These are phyloP conservation scores for Phenacoccus solenopsis DNA, from an alignment of 1,140 invertebrate genomes.

Conservation along the genomic window DNA sequence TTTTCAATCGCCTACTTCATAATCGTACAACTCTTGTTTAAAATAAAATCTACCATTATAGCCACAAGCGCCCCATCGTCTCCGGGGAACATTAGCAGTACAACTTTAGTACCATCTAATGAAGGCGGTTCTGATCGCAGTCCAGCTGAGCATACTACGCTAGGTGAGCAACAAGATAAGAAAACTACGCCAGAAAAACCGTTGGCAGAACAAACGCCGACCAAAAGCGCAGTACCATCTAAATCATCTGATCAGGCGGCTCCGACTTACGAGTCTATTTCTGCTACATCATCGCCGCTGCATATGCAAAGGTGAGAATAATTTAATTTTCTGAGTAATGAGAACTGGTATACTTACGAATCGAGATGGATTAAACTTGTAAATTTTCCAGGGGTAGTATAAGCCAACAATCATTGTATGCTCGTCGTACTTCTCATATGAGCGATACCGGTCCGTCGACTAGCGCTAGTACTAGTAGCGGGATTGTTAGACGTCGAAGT, in stretches of 20 bases:
- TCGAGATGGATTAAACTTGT: too few relatives aligned
- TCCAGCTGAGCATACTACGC: not conserved
- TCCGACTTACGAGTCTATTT: not conserved
- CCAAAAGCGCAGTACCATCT: not conserved
- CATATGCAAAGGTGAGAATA: not conserved
- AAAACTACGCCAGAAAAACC: not conserved
- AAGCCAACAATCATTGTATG: not conserved
- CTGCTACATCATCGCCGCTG: not conserved
- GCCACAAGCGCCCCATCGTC: slow-evolving; percentile 46
- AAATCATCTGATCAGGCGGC: not conserved
- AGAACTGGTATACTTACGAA: too few relatives aligned
- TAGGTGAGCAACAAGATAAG: not conserved
- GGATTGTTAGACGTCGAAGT: not conserved
- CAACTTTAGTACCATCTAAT: slow-evolving; percentile 10
- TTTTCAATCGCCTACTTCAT: not conserved
- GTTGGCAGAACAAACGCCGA: not conserved
- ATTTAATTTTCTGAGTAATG: too few relatives aligned
- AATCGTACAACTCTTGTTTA: not conserved
- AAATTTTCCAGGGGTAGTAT: not conserved
- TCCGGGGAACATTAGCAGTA: slow-evolving; percentile 42
- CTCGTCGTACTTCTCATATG: not conserved
- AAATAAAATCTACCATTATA: not conserved
- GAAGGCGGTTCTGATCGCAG: not conserved
- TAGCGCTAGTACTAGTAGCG: not conserved
- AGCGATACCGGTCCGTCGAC: not conserved